Base-by-base conservation (phyloP, 2,797 vertebrate genomes). In the Acrocephalus scirpaceus region DNA sequence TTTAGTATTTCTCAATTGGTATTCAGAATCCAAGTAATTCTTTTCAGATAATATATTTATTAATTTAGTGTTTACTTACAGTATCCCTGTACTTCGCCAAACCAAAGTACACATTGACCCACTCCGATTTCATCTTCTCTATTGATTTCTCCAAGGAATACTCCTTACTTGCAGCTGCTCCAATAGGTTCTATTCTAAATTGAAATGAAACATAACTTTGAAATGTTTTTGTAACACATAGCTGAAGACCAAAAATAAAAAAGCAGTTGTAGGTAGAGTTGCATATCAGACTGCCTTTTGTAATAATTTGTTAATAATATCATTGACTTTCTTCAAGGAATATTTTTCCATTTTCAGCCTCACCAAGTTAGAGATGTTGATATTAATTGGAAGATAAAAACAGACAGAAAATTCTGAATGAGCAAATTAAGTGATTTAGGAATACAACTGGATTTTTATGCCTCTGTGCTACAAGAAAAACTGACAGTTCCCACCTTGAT, bases 111-210 rank as follows among this genome's bases (percentile, higher is more conserved):
- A 98, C 95, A 2, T 98, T 98, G 5, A 65, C 70, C 99, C 99
- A 99, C 80, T 99, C 99, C 0, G 6, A 93, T 96, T 98, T 99
- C 99, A 99, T 99, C 94, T 99, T 99, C 44, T 98, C 98, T 97
- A 99, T 70, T 62, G 98, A 97, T 94, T 99, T 99, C 96, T 99
- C 98, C 62, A 99, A 96, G 45, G 99, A 98, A 92, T 98, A 98
- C 76, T 99, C 99, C 84, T 99, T 99, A 97, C 98, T 99, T 77
- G 99, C 99, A 13, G 98, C 88, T 25, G 98, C 98, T 71, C 98
- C 98, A 42, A 99, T 97, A 76, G 99, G 98, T 88, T 99, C 99
- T 92, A 99, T 61, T 88, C 99, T 99, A 93, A 45, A 96, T 81
- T 83, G 62, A 94, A 95, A 95, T 17, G 5, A 94, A 94, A 95